Conservation (phyloP, 2,888 invertebrate species). For the Unio pictorum region DNA sequence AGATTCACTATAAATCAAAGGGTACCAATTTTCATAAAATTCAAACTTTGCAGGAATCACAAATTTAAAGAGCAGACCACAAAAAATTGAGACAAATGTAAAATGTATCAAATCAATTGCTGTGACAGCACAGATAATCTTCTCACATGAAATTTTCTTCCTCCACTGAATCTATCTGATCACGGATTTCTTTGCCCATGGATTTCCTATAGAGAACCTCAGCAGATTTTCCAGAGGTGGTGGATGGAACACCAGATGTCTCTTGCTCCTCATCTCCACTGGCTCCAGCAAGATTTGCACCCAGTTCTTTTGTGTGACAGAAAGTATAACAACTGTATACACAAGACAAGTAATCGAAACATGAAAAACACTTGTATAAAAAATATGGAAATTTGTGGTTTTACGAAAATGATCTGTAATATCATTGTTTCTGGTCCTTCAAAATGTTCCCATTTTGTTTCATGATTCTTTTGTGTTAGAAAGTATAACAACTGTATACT, state of each 20-base stretch:
- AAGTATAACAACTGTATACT: neutral
- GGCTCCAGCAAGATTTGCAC: constrained; percentile 83
- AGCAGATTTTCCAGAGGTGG: constrained; percentile 53
- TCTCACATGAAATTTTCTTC: constrained; percentile 60
- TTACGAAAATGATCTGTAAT: too few relatives aligned
- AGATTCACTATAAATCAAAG: too few relatives aligned
- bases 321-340: neutral
- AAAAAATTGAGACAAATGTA: too few relatives aligned
- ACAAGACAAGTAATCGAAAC: neutral
- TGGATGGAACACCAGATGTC: constrained; percentile 78
- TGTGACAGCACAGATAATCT: neutral
- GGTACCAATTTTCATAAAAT: too few relatives aligned
- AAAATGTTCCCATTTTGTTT: too few relatives aligned
- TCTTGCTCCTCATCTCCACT: constrained; percentile 75
- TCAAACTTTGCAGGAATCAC: too few relatives aligned
- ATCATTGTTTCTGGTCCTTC: too few relatives aligned
- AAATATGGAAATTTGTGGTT: neutral
- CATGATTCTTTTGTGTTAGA: neutral
- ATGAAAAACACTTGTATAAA: neutral
- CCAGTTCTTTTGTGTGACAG: constrained; percentile 78
- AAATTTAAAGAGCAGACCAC: too few relatives aligned
- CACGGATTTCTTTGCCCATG: constrained; percentile 47
- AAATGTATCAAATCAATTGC: neutral
- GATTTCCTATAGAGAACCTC: constrained; percentile 34
- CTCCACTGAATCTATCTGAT: constrained; percentile 56